phyloP scores from a whole-genome alignment of 2,797 vertebrate genomes.

The Champsocephalus esox region DNA sequence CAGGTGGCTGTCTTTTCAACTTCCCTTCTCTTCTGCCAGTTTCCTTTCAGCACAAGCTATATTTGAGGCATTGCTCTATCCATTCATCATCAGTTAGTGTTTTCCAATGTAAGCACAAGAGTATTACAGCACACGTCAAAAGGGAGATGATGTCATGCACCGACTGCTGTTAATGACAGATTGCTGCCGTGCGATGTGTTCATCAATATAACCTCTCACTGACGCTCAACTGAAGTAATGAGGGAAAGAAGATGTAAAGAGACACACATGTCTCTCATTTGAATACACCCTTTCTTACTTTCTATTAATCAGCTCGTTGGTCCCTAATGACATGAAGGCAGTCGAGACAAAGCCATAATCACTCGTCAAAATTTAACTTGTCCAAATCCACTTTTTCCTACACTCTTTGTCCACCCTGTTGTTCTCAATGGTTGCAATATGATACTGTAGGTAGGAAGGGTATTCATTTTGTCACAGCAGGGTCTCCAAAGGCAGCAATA shows the following conservation, averaged over 20 bases:
- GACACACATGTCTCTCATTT: slow-evolving; percentile 22
- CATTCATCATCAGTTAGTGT: slow-evolving; percentile 49
- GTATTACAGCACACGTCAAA: slow-evolving; percentile 61
- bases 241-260: slow-evolving; percentile 30
- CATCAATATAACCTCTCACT: slow-evolving; percentile 69
- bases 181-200: slow-evolving; percentile 63
- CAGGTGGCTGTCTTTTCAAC: slow-evolving; percentile 29
- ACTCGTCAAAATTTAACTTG: slow-evolving; percentile 58
- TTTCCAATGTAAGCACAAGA: slow-evolving; percentile 71
- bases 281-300: slow-evolving; percentile 46
- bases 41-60: slow-evolving; percentile 51
- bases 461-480: slow-evolving; percentile 46
- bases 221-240: slow-evolving; percentile 52
- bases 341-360: slow-evolving; percentile 75
- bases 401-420: slow-evolving; percentile 38
- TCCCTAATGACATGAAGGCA: slow-evolving; percentile 62
- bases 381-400: slow-evolving; percentile 55
- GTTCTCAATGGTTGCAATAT: slow-evolving; percentile 37
- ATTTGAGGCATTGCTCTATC: slow-evolving; percentile 43
- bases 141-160: slow-evolving; percentile 71
- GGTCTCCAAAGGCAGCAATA: slow-evolving; percentile 44
- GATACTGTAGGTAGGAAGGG: background rate
- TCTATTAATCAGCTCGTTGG: slow-evolving; percentile 46
- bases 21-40: slow-evolving; percentile 49
- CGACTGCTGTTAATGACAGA: slow-evolving; percentile 64